Base-by-base conservation (phyloP, 2,888 invertebrate species). In the Xanthostigma xanthostigma region DNA sequence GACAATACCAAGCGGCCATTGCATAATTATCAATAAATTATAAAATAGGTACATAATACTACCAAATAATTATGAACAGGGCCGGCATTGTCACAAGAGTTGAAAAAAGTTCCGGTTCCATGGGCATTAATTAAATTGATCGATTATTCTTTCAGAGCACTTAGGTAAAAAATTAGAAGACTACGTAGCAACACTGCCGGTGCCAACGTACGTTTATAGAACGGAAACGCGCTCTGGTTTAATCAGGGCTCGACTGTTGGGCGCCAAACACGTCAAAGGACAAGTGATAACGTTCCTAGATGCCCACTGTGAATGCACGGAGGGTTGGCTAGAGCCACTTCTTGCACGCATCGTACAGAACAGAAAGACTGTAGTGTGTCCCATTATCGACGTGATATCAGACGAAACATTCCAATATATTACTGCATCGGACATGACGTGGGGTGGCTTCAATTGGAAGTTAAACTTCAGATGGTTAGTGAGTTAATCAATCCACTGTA, bases 381-480 rank as follows among this genome's bases (percentile, higher is more conserved):
- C 98, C 9, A 94, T 98, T 57, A 97, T 98, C 59, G 98, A 98
- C 68, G 95, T 98, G 50, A 97, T 98, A 61, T 94, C 93, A 43
- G 97, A 98, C 67, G 96, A 97, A 60, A 93, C 93, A 5, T 98
- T 98, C 69, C 96, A 97, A 69, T 98, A 98, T 71, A 92, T 97
- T 53, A 90, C 95, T 45, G 97, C 97, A 1, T 95, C 95, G 2
- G 97, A 98, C 66, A 94, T 95, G 83, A 98, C 97, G 1, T 98
- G 97, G 96, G 97, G 97, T 53, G 97, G 97, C 27, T 98, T 98
- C 71, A 98, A 97, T 71, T 97, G 97, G 97, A 96, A 96, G 69
- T 76, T 98, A 47, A 97, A 97, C 71, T 98, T 98, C 71, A 82
- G 97, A 73, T 96, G 95, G 95, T 90, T 68, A 73, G 73, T 60